Conservation (phyloP, 2,797 vertebrate genomes). For the Takifugu ocellatus region DNA sequence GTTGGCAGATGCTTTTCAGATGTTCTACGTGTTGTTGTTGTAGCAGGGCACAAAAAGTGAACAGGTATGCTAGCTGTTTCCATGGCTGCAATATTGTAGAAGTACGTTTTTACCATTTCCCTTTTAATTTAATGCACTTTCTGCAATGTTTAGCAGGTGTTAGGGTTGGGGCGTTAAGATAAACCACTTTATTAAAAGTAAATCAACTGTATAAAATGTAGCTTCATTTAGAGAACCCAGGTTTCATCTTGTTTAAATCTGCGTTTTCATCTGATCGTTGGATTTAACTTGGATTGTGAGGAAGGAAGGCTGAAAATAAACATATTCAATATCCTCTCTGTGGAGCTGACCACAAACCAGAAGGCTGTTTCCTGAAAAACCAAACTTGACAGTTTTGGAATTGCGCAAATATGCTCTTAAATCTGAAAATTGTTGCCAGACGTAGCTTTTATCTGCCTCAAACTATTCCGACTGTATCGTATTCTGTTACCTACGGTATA, state of each 20-base stretch:
- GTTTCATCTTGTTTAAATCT: background rate
- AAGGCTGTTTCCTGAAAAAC: slow-evolving; percentile 42
- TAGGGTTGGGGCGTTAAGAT: slow-evolving; percentile 1
- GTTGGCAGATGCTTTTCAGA: slow-evolving; percentile 76
- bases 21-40: slow-evolving; percentile 68
- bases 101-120: slow-evolving; percentile 17
- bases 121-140: slow-evolving; percentile 36
- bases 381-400: slow-evolving; percentile 28
- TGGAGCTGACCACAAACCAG: slow-evolving; percentile 16
- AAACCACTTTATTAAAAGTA: slow-evolving; percentile 18
- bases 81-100: slow-evolving; percentile 6
- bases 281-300: slow-evolving; percentile 7
- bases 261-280: slow-evolving; percentile 12
- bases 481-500: background rate
- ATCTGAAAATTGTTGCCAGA: slow-evolving; percentile 40
- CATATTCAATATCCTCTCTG: slow-evolving; percentile 17
- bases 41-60: slow-evolving; percentile 62
- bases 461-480: background rate
- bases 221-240: background rate
- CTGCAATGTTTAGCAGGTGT: slow-evolving; percentile 27
- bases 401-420: slow-evolving; percentile 3
- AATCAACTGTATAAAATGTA: background rate
- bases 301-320: slow-evolving; percentile 31
- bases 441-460: slow-evolving; percentile 8
- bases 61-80: slow-evolving; percentile 74